Percentiles rank a stretch among this genome's conserved stretches.
Conservation (phyloP, 2,888 invertebrate genomes). For the Elegia similella region DNA sequence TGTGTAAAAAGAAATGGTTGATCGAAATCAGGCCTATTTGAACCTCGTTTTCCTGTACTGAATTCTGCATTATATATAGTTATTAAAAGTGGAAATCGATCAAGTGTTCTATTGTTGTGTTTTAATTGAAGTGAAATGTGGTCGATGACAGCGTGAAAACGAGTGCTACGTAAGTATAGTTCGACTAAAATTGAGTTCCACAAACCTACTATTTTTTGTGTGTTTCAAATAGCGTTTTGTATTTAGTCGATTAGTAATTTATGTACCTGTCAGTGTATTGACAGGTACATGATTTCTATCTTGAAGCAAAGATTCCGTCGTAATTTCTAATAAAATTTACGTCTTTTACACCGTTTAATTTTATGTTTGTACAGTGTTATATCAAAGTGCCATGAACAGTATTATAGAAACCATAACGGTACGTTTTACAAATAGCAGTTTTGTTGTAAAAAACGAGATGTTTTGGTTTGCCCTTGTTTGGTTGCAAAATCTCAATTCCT, state of each 20-base stretch:
- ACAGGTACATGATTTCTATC: conserved; percentile 37
- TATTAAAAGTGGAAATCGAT: conserved; percentile 42
- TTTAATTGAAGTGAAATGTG: conserved; percentile 69
- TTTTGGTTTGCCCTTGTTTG: conserved; percentile 72
- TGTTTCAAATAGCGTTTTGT: conserved; percentile 24
- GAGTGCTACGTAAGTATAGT: conserved; percentile 75
- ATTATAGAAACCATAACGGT: conserved; percentile 45
- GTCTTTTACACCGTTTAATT: conserved; percentile 54
- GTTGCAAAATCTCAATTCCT: conserved; percentile 74
- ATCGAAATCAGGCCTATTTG: conserved; percentile 48
- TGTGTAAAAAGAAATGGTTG: conserved; percentile 56
- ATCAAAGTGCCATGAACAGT: conserved; percentile 56
- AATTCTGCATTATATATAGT: conserved; percentile 39
- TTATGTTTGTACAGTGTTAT: conserved; percentile 51
- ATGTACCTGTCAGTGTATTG: conserved; percentile 47
- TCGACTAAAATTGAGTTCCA: conserved; percentile 45
- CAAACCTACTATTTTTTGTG: conserved; percentile 23
- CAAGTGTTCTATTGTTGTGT: conserved; percentile 49
- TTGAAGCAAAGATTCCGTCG: conserved; percentile 57
- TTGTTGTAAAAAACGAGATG: conserved; percentile 55
- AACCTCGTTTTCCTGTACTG: conserved; percentile 41
- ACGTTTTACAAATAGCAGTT: conserved; percentile 36
- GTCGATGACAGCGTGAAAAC: conserved; percentile 77
- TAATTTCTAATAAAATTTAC: conserved; percentile 56
- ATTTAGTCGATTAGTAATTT: conserved; percentile 51